Evolutionary conservation across 1,140 invertebrate genomes (phyloP).

Genomic region (Lepidurus arcticus): DNA sequence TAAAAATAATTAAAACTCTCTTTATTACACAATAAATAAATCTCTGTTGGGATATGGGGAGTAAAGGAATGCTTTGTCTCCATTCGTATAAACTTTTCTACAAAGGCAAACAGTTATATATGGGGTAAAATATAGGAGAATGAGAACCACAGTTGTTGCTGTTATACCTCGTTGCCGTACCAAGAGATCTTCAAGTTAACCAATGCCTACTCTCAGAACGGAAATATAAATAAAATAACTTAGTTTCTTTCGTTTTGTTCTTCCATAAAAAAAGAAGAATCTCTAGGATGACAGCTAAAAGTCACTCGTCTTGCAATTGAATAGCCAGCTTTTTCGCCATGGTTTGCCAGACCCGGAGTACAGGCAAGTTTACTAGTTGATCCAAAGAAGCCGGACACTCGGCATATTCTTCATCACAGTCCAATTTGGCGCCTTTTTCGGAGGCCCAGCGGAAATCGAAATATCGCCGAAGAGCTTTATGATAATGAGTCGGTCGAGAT

Average conservation of each 20-base stretch:
- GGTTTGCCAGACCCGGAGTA: constrained; percentile 32
- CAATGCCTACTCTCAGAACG: too few relatives aligned
- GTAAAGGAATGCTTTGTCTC: constrained; percentile 16
- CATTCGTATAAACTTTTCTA: background rate
- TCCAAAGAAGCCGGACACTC: constrained; percentile 29
- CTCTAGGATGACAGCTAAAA: background rate
- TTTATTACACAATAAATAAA: constrained; percentile 22
- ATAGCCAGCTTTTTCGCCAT: constrained; percentile 31
- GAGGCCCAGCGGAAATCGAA: constrained; percentile 33
- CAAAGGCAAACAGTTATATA: background rate
- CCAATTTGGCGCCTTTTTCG: constrained; percentile 30
- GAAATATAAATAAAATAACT: too few relatives aligned
- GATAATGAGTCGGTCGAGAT: constrained; percentile 18
- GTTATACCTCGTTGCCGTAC: background rate
- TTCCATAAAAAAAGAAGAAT: constrained; percentile 6
- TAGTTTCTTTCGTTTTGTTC: background rate
- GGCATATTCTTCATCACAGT: constrained; percentile 34
- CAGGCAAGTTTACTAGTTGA: constrained; percentile 24
- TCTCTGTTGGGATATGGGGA: background rate
- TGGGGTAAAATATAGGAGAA: background rate
- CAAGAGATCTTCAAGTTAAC: background rate
- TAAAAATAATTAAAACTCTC: constrained; percentile 16
- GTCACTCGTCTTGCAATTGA: constrained; percentile 33
- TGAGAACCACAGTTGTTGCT: background rate
- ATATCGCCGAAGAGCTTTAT: constrained; percentile 29